A percentile compares a stretch with the other conserved stretches of the same genome.
Evolutionary conservation across 2,888 invertebrate genomes (phyloP).

Genomic region (Pheosia tremula): DNA sequence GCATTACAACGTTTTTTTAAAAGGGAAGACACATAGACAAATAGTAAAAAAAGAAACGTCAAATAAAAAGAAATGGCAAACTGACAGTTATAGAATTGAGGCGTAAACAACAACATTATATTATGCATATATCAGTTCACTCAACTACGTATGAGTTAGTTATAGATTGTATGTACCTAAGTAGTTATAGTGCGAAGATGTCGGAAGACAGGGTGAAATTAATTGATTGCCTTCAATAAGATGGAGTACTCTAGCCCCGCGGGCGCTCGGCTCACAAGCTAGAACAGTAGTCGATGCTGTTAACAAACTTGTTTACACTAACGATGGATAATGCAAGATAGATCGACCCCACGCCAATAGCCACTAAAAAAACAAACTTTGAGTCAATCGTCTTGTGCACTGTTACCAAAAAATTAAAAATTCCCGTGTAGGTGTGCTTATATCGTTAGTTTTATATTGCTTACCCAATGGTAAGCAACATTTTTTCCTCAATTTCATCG

Average conservation of each 20-base stretch:
- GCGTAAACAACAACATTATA: no score
- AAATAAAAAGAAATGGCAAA: no score
- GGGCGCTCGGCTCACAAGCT: conserved; percentile 19
- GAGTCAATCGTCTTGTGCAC: neutral
- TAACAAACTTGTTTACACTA: conserved; percentile 56
- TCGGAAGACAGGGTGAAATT: conserved; percentile 62
- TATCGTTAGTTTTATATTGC: neutral
- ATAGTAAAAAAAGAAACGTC: no score
- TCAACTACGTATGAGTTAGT: no score
- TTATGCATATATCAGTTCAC: no score
- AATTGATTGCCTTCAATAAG: conserved; percentile 57
- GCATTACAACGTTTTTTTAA: no score
- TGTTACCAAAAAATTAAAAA: no score
- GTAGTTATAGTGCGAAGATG: conserved; percentile 21
- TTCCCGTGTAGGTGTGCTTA: neutral
- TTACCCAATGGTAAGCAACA: neutral
- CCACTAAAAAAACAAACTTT: neutral
- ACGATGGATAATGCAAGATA: conserved; percentile 58
- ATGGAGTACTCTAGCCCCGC: conserved; percentile 59
- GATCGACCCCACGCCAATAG: conserved; percentile 21
- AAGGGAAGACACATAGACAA: no score
- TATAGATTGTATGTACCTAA: neutral
- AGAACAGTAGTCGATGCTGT: conserved; percentile 40
- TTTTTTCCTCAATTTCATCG: neutral
- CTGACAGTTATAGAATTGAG: no score